A percentile compares a stretch with the other conserved stretches of the same genome.
Evolutionary conservation across 2,113 vertebrate species (phyloP).

Genomic region (human (Homo sapiens)): DNA sequence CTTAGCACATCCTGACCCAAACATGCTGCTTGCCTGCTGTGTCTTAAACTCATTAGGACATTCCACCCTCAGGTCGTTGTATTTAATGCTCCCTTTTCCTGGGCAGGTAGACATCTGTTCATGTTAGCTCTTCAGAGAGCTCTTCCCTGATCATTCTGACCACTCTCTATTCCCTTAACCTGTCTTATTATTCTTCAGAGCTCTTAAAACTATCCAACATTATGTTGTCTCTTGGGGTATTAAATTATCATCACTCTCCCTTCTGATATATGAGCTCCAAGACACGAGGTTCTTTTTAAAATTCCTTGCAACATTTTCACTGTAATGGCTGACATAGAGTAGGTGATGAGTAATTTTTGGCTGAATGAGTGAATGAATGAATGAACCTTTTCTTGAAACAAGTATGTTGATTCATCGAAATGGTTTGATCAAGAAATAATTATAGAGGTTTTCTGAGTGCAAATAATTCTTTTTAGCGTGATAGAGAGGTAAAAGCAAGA

Average conservation of each 20-base stretch:
- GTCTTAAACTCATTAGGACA: background rate
- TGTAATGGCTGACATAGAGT: background rate
- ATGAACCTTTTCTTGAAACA: background rate
- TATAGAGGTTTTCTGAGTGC: background rate
- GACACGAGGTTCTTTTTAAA: background rate
- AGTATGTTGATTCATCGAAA: background rate
- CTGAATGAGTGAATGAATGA: background rate
- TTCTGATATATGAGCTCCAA: background rate
- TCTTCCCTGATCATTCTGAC: background rate
- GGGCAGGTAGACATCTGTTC: background rate
- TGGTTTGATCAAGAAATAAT: background rate
- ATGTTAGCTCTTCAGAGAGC: background rate
- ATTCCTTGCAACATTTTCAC: background rate
- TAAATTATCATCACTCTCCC: background rate
- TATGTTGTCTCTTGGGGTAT: background rate
- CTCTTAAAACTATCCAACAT: background rate
- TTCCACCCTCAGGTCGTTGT: background rate
- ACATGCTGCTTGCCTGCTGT: background rate
- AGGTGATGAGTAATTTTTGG: background rate
- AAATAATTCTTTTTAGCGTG: background rate
- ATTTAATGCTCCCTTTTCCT: background rate
- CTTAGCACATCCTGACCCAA: background rate
- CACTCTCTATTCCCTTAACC: background rate
- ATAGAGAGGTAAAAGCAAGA: background rate
- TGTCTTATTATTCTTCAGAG: background rate